These are phyloP conservation scores for Rachycentron canadum DNA, from an alignment of 2,797 vertebrate genomes.

Conservation along the genomic window DNA sequence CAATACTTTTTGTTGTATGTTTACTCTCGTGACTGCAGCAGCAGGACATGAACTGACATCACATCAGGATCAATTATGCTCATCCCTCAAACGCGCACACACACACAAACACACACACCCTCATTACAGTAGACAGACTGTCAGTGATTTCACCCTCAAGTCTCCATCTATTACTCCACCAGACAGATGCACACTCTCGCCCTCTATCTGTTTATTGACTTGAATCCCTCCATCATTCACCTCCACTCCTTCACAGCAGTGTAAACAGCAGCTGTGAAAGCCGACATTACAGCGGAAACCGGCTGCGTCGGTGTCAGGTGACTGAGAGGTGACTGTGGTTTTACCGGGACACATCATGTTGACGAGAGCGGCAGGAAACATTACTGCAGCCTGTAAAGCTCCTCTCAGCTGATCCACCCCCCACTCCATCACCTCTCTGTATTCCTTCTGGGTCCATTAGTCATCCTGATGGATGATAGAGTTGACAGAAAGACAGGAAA, in stretches of 20 bases:
- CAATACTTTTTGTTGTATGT: not conserved
- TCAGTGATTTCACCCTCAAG: not conserved
- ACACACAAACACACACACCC: slow-evolving; percentile 11
- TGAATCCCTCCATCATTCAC: slow-evolving; percentile 42
- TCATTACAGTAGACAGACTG: slow-evolving; percentile 6
- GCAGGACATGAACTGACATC: slow-evolving; percentile 12
- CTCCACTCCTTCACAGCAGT: slow-evolving; percentile 22
- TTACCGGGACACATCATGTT: slow-evolving; percentile 38
- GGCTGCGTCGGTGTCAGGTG: slow-evolving; percentile 52
- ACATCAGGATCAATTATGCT: slow-evolving; percentile 8
- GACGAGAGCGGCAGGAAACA: slow-evolving; percentile 37
- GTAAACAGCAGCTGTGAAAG: slow-evolving; percentile 65
- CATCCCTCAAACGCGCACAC: slow-evolving; percentile 7
- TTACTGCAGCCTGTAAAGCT: not conserved
- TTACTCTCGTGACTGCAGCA: not conserved
- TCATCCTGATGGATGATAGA: slow-evolving; percentile 65
- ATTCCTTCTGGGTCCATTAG: slow-evolving; percentile 69
- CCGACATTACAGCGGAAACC: slow-evolving; percentile 32
- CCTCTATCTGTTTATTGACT: slow-evolving; percentile 38
- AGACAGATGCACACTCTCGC: slow-evolving; percentile 26
- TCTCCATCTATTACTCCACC: slow-evolving; percentile 14
- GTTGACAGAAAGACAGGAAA: slow-evolving; percentile 49
- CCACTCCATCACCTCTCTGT: slow-evolving; percentile 23
- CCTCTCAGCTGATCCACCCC: slow-evolving; percentile 25
- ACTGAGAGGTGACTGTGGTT: slow-evolving; percentile 50